A percentile compares a stretch with the other conserved stretches of the same genome.
Conservation (phyloP, 2,888 invertebrate genomes). For the Eupithecia subfuscata region DNA sequence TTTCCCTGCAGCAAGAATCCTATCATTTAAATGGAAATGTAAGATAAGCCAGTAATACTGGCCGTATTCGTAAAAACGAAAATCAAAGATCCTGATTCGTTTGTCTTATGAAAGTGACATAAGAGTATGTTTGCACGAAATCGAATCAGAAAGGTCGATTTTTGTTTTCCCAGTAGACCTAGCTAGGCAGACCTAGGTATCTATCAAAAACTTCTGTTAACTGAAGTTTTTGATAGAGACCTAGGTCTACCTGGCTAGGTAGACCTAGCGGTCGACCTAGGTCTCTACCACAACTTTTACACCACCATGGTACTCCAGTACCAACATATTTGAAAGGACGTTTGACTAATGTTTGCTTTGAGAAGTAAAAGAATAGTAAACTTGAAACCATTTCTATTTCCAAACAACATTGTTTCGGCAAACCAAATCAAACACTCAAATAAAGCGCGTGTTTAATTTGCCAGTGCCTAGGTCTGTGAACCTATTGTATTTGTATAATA, state of each 20-base stretch:
- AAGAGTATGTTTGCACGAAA: neutral
- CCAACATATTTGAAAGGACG: neutral
- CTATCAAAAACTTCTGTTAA: too few species aligned
- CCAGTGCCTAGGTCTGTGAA: slow-evolving; percentile 11
- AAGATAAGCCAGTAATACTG: too few species aligned
- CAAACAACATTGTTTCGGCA: slow-evolving; percentile 24
- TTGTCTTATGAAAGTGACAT: neutral
- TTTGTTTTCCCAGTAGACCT: too few species aligned
- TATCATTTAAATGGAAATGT: too few species aligned
- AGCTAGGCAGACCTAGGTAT: too few species aligned
- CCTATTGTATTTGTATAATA: slow-evolving; percentile 42
- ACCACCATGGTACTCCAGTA: neutral
- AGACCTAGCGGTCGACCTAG: too few species aligned
- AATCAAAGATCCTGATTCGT: too few species aligned
- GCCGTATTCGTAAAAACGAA: too few species aligned
- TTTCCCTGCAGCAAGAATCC: too few species aligned
- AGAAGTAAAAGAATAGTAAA: slow-evolving; percentile 3
- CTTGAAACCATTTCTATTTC: slow-evolving; percentile 9
- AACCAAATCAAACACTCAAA: slow-evolving; percentile 21
- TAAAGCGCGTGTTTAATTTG: slow-evolving; percentile 35
- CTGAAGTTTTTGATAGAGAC: neutral
- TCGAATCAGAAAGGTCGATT: neutral
- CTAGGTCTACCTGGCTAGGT: too few species aligned
- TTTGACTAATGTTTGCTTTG: neutral
- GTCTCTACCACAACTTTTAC: too few species aligned